phyloP scores from a whole-genome alignment of 1,140 invertebrate species.

The Belonocnema kinseyi region DNA sequence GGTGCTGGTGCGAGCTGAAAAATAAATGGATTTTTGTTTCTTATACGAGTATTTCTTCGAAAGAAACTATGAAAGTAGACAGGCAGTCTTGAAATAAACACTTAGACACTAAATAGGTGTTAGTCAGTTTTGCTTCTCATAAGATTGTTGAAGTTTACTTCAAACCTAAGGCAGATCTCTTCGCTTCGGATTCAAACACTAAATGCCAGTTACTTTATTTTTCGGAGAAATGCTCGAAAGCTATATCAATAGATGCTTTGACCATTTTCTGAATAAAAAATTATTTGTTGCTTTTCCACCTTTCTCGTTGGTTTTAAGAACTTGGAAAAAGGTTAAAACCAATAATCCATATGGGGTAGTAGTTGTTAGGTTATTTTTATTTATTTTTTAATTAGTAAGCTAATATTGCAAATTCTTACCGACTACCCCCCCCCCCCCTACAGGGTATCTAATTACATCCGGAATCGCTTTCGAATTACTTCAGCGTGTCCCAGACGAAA shows the following conservation, averaged over 20 bases:
- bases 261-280: neutral
- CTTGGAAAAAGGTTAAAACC: too few relatives aligned
- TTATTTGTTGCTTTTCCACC: neutral
- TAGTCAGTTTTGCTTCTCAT: neutral
- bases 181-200: neutral
- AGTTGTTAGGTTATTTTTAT: too few relatives aligned
- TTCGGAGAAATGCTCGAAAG: neutral
- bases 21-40: slow-evolving; percentile 49
- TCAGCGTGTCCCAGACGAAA: too few relatives aligned
- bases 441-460: too few relatives aligned
- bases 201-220: neutral
- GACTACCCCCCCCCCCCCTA: too few relatives aligned
- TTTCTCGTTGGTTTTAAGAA: too few relatives aligned
- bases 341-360: too few relatives aligned
- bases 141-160: neutral
- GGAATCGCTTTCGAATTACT: too few relatives aligned
- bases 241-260: neutral
- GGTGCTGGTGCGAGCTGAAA: slow-evolving; percentile 51
- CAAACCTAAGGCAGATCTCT: too few relatives aligned
- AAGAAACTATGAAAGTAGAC: slow-evolving; percentile 40
- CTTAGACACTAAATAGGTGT: slow-evolving; percentile 29
- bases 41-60: slow-evolving; percentile 50
- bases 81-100: slow-evolving; percentile 21
- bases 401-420: too few relatives aligned
- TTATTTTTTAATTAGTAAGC: too few relatives aligned